A percentile compares a stretch with the other conserved stretches of the same genome.
Conservation (phyloP, 2,113 vertebrate genomes). For the Ctenodactylus gundi region DNA sequence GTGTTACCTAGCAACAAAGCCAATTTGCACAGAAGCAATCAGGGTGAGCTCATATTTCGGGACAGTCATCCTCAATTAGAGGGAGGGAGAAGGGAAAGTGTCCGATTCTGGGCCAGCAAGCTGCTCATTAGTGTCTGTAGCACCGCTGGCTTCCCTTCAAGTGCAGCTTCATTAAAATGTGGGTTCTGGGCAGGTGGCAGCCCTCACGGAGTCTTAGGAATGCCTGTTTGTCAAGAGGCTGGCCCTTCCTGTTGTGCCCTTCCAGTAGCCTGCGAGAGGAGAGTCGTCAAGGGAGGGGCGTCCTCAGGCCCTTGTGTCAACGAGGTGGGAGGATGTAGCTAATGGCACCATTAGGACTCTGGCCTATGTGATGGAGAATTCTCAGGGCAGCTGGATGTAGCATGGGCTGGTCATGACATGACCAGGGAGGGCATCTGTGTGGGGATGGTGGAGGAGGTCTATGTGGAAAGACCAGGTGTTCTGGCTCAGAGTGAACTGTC, state of each 20-base stretch:
- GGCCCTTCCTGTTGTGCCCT: background rate
- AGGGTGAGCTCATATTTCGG: constrained; percentile 42
- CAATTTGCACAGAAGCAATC: constrained; percentile 30
- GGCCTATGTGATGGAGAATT: no score
- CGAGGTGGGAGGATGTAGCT: background rate
- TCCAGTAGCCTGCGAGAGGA: background rate
- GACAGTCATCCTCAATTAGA: constrained; percentile 43
- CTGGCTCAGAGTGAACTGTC: no score
- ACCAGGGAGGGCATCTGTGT: fast-evolving
- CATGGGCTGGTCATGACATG: background rate
- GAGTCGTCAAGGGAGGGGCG: background rate
- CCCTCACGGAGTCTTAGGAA: background rate
- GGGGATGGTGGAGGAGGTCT: background rate
- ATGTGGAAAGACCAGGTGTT: no score
- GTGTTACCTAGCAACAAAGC: constrained; percentile 49
- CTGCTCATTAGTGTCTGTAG: background rate
- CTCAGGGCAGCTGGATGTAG: no score
- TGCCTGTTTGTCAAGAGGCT: background rate
- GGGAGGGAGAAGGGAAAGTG: background rate
- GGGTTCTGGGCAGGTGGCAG: background rate
- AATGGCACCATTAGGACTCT: background rate
- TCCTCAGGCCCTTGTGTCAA: background rate
- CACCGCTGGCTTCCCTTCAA: background rate
- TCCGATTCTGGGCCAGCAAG: background rate
- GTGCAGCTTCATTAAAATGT: background rate